These are phyloP conservation scores for Cyclopterus lumpus DNA, from an alignment of 2,797 vertebrate species.

Conservation along the genomic window DNA sequence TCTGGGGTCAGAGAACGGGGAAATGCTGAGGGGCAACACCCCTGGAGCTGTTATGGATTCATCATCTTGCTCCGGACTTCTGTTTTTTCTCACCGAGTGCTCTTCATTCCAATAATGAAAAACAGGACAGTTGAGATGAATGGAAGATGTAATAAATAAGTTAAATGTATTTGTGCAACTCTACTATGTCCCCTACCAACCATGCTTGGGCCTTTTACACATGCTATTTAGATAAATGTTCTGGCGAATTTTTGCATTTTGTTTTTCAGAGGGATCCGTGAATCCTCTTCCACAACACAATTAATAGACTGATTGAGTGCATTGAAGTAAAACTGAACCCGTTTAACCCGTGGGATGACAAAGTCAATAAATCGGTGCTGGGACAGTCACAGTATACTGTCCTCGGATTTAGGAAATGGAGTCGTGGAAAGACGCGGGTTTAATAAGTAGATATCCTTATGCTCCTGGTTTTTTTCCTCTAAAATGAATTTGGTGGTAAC, in stretches of 20 bases:
- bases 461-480: neutral
- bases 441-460: neutral
- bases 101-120: slow-evolving; percentile 19
- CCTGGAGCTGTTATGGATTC: slow-evolving; percentile 25
- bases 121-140: slow-evolving; percentile 24
- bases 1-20: slow-evolving; percentile 54
- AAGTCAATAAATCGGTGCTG: slow-evolving; percentile 15
- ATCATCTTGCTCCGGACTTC: slow-evolving; percentile 24
- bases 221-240: neutral
- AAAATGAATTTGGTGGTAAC: slow-evolving; percentile 11
- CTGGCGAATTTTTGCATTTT: neutral
- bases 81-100: slow-evolving; percentile 7
- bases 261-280: neutral
- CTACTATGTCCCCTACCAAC: neutral
- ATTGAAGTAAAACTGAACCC: slow-evolving; percentile 2
- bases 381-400: neutral
- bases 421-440: neutral
- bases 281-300: neutral
- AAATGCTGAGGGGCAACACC: slow-evolving; percentile 37
- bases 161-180: slow-evolving; percentile 8
- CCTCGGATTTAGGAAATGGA: slow-evolving; percentile 23
- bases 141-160: neutral
- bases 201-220: neutral
- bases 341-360: slow-evolving; percentile 20
- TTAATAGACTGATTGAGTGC: neutral